Conservation (phyloP, 1,140 invertebrate species). For the Anthonomus grandis region DNA sequence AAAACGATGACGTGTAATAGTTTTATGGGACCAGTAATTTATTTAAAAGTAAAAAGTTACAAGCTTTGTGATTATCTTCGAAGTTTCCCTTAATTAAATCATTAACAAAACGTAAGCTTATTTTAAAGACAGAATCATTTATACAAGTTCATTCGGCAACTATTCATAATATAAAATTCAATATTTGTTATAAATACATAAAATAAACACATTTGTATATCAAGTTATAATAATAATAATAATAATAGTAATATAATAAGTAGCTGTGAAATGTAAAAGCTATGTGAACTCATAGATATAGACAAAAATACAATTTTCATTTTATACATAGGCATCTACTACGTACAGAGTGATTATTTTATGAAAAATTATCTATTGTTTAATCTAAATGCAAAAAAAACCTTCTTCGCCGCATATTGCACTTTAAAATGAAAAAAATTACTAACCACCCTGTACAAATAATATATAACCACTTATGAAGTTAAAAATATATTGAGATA, state of each 20-base stretch:
- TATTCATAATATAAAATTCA: conserved; percentile 11
- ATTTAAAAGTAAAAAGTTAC: too few species aligned
- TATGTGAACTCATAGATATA: conserved; percentile 12
- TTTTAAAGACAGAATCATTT: conserved; percentile 19
- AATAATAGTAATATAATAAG: neutral
- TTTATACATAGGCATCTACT: conserved; percentile 15
- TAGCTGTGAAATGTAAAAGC: conserved; percentile 13
- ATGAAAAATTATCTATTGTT: neutral
- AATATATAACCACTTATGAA: conserved; percentile 3
- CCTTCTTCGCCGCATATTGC: neutral
- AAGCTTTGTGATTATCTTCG: neutral
- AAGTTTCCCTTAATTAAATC: conserved; percentile 6
- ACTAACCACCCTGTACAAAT: conserved; percentile 14
- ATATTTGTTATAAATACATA: conserved; percentile 10
- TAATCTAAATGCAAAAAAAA: neutral
- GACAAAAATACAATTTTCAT: conserved; percentile 17
- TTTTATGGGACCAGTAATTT: too few species aligned
- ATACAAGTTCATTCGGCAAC: conserved; percentile 15
- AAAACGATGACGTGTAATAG: too few species aligned
- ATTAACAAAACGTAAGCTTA: conserved; percentile 14
- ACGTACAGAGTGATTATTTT: conserved; percentile 20
- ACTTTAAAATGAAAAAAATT: neutral
- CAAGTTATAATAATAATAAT: neutral
- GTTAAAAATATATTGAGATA: conserved; percentile 9
- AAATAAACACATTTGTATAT: conserved; percentile 9